A percentile compares a stretch with the other conserved stretches of the same genome.
Conservation (phyloP, 1,140 invertebrate species). For the Drosophila ercepeae region DNA sequence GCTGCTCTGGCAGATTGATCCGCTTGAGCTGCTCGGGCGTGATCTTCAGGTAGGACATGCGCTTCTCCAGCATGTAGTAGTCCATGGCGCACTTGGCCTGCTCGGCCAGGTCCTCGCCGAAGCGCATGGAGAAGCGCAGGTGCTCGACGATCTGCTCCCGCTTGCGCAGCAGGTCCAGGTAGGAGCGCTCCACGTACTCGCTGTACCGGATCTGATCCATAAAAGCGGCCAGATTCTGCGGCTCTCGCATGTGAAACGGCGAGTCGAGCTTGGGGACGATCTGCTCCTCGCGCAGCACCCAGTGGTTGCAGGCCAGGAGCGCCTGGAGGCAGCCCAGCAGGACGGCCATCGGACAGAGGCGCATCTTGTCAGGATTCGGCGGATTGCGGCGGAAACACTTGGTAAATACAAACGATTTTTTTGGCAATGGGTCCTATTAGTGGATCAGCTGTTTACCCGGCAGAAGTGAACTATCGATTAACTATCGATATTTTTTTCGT, state of each 20-base stretch:
- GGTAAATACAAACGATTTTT: conserved; percentile 4
- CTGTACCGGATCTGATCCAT: conserved; percentile 90
- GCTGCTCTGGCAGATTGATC: conserved; percentile 65
- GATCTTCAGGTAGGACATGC: conserved; percentile 67
- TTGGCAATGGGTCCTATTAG: neutral
- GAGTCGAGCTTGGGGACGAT: conserved; percentile 87
- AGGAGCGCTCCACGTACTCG: conserved; percentile 72
- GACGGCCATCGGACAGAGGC: conserved; percentile 37
- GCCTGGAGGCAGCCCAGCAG: conserved; percentile 48
- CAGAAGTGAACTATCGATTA: neutral
- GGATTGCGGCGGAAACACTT: neutral
- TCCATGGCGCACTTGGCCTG: conserved; percentile 78
- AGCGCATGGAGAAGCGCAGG: conserved; percentile 68
- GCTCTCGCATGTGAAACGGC: conserved; percentile 90
- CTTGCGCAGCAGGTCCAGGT: conserved; percentile 66
- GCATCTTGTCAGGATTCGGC: conserved; percentile 34
- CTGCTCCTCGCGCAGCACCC: conserved; percentile 73
- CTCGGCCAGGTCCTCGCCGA: conserved; percentile 73
- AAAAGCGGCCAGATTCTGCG: conserved; percentile 92
- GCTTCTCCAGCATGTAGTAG: conserved; percentile 70
- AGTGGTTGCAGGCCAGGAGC: conserved; percentile 71
- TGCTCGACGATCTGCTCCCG: conserved; percentile 75
- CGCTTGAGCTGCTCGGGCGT: conserved; percentile 68
- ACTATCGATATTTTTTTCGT: too few species aligned
- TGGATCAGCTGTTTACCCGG: neutral